phyloP scores from a whole-genome alignment of 2,888 invertebrate genomes.

The Hirtodrosophila confusa region DNA sequence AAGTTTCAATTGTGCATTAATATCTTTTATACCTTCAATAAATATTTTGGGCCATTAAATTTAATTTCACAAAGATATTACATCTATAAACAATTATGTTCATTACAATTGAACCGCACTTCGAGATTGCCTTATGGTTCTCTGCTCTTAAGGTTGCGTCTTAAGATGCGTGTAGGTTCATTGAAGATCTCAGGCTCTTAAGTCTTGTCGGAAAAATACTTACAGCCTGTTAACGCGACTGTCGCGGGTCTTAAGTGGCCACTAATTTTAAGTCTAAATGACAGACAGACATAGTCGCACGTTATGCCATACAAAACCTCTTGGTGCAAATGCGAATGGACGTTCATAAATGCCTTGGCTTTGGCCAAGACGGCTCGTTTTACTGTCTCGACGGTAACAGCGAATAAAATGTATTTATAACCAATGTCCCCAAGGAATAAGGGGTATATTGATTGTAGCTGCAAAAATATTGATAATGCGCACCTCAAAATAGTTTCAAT shows the following conservation, averaged over 20 bases:
- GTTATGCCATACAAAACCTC: slow-evolving; percentile 30
- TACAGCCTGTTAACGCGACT: slow-evolving; percentile 36
- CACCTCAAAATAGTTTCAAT: too few relatives aligned
- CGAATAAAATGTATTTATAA: slow-evolving; percentile 43
- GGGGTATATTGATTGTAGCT: slow-evolving; percentile 14
- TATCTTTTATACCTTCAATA: too few relatives aligned
- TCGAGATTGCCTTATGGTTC: background rate
- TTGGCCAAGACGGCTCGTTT: slow-evolving; percentile 43
- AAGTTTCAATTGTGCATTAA: too few relatives aligned
- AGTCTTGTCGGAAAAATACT: slow-evolving; percentile 19
- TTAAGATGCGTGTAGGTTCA: slow-evolving; percentile 3
- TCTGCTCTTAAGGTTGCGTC: slow-evolving; percentile 1
- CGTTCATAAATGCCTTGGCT: slow-evolving; percentile 33
- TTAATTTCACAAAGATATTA: too few relatives aligned
- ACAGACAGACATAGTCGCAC: slow-evolving; percentile 38
- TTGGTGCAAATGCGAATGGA: slow-evolving; percentile 25
- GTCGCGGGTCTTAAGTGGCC: slow-evolving; percentile 59
- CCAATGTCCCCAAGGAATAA: background rate
- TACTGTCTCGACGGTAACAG: slow-evolving; percentile 48
- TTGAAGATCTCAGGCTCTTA: background rate
- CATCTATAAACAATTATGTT: too few relatives aligned
- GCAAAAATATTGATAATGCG: too few relatives aligned
- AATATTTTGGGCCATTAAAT: too few relatives aligned
- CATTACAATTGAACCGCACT: too few relatives aligned
- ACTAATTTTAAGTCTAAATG: slow-evolving; percentile 69